Conservation (phyloP, 2,113 vertebrate genomes). For the Sinocyclocheilus rhinocerous region DNA sequence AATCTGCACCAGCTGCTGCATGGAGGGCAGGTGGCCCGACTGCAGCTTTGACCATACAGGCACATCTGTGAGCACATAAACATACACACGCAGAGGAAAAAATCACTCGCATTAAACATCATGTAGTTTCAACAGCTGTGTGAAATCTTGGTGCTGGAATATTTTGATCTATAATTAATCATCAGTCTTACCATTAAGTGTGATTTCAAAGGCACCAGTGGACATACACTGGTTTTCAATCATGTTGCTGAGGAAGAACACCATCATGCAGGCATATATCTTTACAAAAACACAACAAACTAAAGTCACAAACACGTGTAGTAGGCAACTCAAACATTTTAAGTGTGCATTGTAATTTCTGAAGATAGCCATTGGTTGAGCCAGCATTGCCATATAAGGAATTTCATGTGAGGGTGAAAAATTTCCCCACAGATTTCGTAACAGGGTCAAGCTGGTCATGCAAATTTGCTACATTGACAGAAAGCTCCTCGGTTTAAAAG, state of each 20-base stretch:
- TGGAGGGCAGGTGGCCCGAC: slow-evolving; percentile 96
- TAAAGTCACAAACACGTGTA: background rate
- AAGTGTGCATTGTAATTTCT: too few relatives aligned
- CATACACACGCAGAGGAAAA: background rate
- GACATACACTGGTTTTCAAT: slow-evolving; percentile 99
- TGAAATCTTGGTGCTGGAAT: too few relatives aligned
- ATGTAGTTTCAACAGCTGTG: background rate
- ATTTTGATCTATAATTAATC: background rate
- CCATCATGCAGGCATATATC: slow-evolving; percentile 99
- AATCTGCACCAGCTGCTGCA: slow-evolving; percentile 99
- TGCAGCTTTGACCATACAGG: slow-evolving; percentile 98
- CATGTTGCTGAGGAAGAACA: slow-evolving; percentile 99
- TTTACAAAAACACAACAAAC: slow-evolving; percentile 64
- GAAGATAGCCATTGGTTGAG: too few relatives aligned
- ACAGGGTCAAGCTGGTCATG: too few relatives aligned
- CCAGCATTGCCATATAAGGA: too few relatives aligned
- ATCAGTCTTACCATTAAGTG: slow-evolving; percentile 89
- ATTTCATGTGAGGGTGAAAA: too few relatives aligned
- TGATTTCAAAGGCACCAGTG: slow-evolving; percentile 98
- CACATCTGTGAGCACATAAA: slow-evolving; percentile 79
- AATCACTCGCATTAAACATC: background rate
- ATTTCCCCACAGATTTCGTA: too few relatives aligned
- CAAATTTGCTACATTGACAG: too few relatives aligned
- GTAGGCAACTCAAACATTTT: background rate
- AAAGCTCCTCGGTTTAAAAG: too few relatives aligned